Conservation (phyloP, 2,113 vertebrate genomes). For the Pseudorasbora parva region DNA sequence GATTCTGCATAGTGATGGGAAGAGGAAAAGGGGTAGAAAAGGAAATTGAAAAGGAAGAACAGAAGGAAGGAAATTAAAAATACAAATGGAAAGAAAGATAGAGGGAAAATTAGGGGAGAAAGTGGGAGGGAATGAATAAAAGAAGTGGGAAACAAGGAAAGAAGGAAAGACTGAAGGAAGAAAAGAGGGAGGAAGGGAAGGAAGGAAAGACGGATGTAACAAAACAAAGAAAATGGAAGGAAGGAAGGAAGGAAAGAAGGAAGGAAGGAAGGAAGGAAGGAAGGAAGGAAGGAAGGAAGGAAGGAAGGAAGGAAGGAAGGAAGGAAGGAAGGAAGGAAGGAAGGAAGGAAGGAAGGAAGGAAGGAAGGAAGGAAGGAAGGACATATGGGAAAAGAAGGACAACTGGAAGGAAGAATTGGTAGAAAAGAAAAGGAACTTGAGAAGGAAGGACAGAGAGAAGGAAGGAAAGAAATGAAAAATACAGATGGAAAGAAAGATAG, state of each 20-base stretch:
- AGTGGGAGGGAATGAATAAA: background rate
- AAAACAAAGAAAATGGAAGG: too few species aligned
- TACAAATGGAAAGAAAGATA: too few species aligned
- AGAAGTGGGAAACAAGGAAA: background rate
- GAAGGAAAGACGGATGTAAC: background rate
- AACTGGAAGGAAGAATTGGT: background rate
- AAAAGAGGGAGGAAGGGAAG: background rate
- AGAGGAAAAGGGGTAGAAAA: slow-evolving; percentile 14
- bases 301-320: background rate
- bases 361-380: background rate
- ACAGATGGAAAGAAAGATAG: too few species aligned
- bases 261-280: background rate
- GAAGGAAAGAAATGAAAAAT: background rate
- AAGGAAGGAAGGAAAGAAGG: background rate
- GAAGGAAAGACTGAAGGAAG: fast-evolving
- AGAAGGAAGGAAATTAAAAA: background rate
- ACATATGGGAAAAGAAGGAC: background rate
- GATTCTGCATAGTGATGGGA: background rate
- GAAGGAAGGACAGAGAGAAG: background rate
- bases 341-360: background rate
- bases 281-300: background rate
- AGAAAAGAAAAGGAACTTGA: background rate
- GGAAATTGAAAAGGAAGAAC: slow-evolving; percentile 4
- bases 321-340: slow-evolving; percentile 1
- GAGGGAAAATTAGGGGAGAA: background rate